phyloP scores from a whole-genome alignment of 2,888 invertebrate species.

The Amphipyra berbera region DNA sequence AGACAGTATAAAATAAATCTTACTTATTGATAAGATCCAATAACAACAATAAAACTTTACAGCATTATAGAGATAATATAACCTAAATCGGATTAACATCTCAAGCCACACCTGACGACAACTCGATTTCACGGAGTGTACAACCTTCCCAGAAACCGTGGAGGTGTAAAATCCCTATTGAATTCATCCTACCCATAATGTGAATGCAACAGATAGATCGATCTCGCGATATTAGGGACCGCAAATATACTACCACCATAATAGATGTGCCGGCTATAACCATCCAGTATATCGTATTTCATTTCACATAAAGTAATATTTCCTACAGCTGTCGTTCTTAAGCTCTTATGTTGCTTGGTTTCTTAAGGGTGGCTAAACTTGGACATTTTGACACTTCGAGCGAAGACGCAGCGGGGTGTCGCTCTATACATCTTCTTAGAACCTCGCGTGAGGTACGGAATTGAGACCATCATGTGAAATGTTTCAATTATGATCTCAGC shows the following conservation, averaged over 20 bases:
- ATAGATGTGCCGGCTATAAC: slow-evolving; percentile 18
- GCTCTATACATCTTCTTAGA: slow-evolving; percentile 83
- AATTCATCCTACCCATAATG: slow-evolving; percentile 70
- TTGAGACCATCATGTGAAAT: slow-evolving; percentile 79
- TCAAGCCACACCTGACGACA: slow-evolving; percentile 80
- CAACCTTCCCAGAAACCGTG: slow-evolving; percentile 77
- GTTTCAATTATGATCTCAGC: slow-evolving; percentile 76
- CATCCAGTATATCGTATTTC: slow-evolving; percentile 29
- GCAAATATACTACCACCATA: slow-evolving; percentile 67
- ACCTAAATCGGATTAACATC: slow-evolving; percentile 75
- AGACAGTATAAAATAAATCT: slow-evolving; percentile 29
- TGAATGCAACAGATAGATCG: slow-evolving; percentile 76
- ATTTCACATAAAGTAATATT: slow-evolving; percentile 35
- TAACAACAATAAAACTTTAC: slow-evolving; percentile 52
- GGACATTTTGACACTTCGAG: slow-evolving; percentile 88
- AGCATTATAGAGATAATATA: slow-evolving; percentile 58
- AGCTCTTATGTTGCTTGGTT: slow-evolving; percentile 52
- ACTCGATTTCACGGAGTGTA: slow-evolving; percentile 73
- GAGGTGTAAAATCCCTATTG: slow-evolving; percentile 81
- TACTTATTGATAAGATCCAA: slow-evolving; percentile 47
- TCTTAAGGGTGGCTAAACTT: slow-evolving; percentile 77
- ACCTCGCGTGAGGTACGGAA: slow-evolving; percentile 81
- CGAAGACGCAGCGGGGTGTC: slow-evolving; percentile 85
- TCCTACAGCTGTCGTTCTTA: slow-evolving; percentile 38
- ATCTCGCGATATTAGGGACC: slow-evolving; percentile 76